Evolutionary conservation across 2,888 invertebrate species (phyloP), one percentile per base, ranked within the genome.

Genomic region (Tillus elongatus): DNA sequence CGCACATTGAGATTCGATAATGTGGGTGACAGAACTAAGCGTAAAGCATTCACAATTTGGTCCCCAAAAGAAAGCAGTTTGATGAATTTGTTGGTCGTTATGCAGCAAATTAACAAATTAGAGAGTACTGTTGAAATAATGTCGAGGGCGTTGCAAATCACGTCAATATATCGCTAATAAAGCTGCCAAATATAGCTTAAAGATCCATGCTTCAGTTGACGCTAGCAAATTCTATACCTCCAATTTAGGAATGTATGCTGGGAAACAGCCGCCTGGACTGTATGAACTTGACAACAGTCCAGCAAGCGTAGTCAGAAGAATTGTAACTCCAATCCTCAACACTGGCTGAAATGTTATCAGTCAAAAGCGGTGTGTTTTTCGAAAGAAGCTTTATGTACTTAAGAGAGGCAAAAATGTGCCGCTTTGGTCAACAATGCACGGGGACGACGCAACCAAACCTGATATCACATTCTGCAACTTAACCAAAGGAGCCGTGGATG

Each of bases 121-220:
- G 34, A 9, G 24, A 37, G 16, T 37, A 33, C 27, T 37, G 16
- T 13, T 37, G 24, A 24, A 31, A 4, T 19, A 32, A 9, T 37
- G 33, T 36, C 15, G 33, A 36, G 33, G 33, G 13, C 33, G 26
- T 8, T 37, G 33, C 27, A 35, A 35, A 30, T 35, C 29, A 37
- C 24, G 39, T 15, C 46, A 52, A 37, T 54, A 52, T 37, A 53
- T n/a, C n/a, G n/a, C n/a, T n/a, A n/a, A n/a, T 19, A 19, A 19
- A n/a, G 6, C 24, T 6, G 6, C 24, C 6, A 19, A 19, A n/a
- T 19, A 19, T n/a, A n/a, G 24, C 30, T 29, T 12, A 24, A 24
- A 24, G 24, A 37, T 32, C 9, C 33, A 37, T 26, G 37, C 37
- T 9, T n/a, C 33, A 4, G 34, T 37, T 11, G 37, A 37, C 13